phyloP scores from a whole-genome alignment of 2,113 vertebrate genomes.

The Hippoglossus stenolepis region DNA sequence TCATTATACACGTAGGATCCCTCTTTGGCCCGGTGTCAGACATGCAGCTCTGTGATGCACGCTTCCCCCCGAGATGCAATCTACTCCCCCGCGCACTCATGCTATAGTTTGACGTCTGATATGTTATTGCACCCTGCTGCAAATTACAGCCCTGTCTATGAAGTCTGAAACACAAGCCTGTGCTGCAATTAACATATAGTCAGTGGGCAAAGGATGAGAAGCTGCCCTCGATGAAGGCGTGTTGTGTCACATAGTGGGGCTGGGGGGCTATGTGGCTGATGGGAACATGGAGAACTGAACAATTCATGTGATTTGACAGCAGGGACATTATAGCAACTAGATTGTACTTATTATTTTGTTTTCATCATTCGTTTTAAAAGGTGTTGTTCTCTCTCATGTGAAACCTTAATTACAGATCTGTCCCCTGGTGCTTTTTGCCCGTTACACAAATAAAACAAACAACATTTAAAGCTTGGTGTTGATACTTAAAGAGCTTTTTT shows the following conservation, averaged over 20 bases:
- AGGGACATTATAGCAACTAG: constrained; percentile 3
- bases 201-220: constrained; percentile 14
- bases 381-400: constrained; percentile 16
- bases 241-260: constrained; percentile 1
- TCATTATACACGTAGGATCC: constrained; percentile 42
- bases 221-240: constrained; percentile 5
- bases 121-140: constrained; percentile 26
- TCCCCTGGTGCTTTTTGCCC: background rate
- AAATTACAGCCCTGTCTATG: constrained; percentile 28
- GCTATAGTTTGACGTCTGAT: constrained; percentile 32
- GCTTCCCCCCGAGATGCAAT: background rate
- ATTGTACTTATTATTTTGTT: background rate
- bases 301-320: constrained; percentile 2
- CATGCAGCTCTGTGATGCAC: constrained; percentile 8
- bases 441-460: constrained; percentile 16
- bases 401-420: constrained; percentile 35
- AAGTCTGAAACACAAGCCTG: constrained; percentile 21
- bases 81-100: background rate
- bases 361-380: constrained; percentile 1
- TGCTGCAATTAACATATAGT: constrained; percentile 29
- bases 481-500: constrained; percentile 10
- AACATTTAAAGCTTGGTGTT: constrained; percentile 34
- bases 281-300: background rate
- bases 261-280: background rate
- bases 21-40: constrained; percentile 12